Base-by-base conservation (phyloP, 2,888 invertebrate species). In the Melitaea athalia region DNA sequence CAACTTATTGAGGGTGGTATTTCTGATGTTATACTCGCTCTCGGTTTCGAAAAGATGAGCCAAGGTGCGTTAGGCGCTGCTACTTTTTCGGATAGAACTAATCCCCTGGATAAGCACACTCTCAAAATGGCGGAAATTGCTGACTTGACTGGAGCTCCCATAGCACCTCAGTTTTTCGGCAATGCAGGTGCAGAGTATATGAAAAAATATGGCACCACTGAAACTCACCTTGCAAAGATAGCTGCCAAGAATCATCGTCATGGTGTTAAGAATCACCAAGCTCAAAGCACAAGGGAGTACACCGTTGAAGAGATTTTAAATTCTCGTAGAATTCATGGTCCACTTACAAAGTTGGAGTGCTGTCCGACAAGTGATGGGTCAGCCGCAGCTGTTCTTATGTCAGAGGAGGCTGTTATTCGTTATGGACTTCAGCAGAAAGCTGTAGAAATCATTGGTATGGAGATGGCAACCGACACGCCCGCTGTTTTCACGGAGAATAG, bases 351-450 rank as follows among this genome's bases (percentile, higher is more conserved):
- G 85, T 93, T 99, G 12, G 99, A 99, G 85, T 99, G 99, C 87
- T 99, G 99, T 83, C 99, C 99, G 0, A 99, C 99, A 0, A 99
- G 99, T 59, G 99, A 99, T 89, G 99, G 99, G n/a, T 95, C 98
- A 0, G 99, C 98, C 33, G 98, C 99, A 33, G 99, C 96, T 0
- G 94, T 99, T 70, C 80, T 99, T 53, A 98, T 96, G 73, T 98
- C 97, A 11, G 99, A 99, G 88, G 95, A 95, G 14, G 99, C 98
- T 85, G 98, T 99, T 1, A 94, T 94, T 70, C 93, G 94, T 45
- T 96, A 98, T 81, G 96, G 96, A 7, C 93, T 99, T 14, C 96
- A 98, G 83, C 89, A 92, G 0, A 92, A 90, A 68, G 99, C 99
- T 15, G 97, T 99, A 0, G 99, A 99, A 92, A 98, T 99, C 75